Evolutionary conservation across 2,797 vertebrate genomes (phyloP).

Genomic region (Scleropages formosus): DNA sequence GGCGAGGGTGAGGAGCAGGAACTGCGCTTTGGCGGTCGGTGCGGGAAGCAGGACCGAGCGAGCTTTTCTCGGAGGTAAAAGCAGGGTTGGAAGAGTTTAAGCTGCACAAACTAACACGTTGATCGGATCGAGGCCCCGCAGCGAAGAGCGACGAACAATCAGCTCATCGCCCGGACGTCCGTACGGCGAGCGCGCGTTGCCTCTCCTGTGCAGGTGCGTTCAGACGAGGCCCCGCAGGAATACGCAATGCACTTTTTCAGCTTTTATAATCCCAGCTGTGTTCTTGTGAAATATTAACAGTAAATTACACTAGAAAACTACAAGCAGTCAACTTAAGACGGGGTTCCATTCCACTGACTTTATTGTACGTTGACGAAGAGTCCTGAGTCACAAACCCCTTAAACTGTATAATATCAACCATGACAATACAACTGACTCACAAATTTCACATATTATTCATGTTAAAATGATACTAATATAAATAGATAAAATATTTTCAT

Average conservation of each 20-base stretch:
- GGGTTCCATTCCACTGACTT: too few relatives aligned
- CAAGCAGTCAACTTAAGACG: too few relatives aligned
- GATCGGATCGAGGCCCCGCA: constrained; percentile 58
- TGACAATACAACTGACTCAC: too few relatives aligned
- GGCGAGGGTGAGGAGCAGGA: constrained; percentile 45
- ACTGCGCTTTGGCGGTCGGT: constrained; percentile 58
- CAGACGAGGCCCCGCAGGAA: constrained; percentile 46
- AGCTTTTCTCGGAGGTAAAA: constrained; percentile 37
- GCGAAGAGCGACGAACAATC: constrained; percentile 52
- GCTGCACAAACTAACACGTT: constrained; percentile 70
- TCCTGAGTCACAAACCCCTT: too few relatives aligned
- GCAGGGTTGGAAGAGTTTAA: constrained; percentile 71
- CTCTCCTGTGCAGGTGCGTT: constrained; percentile 67
- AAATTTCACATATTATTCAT: too few relatives aligned
- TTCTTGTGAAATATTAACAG: too few relatives aligned
- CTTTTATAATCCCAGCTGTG: background rate
- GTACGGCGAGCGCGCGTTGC: constrained; percentile 48
- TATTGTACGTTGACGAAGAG: too few relatives aligned
- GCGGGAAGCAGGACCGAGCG: background rate
- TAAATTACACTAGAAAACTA: too few relatives aligned
- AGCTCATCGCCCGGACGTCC: constrained; percentile 61
- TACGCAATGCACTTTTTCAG: constrained; percentile 33
- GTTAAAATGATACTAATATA: too few relatives aligned
- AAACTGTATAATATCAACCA: too few relatives aligned
- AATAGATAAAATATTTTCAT: too few relatives aligned